Evolutionary conservation across 2,888 invertebrate species (phyloP).

Genomic region (Drepana falcataria): DNA sequence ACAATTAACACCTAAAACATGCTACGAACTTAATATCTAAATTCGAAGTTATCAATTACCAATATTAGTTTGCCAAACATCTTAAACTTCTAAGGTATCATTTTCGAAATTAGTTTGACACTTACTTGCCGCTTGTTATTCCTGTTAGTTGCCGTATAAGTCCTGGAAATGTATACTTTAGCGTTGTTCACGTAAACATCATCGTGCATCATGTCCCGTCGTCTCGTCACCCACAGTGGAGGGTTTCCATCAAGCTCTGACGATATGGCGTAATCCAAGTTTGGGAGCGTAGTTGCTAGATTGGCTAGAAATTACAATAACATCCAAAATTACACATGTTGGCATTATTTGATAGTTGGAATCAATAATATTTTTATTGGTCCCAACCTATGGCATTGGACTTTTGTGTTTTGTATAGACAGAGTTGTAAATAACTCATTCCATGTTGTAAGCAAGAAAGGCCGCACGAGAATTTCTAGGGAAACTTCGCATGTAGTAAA

Average conservation of each 20-base stretch:
- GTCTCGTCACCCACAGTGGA: constrained; percentile 89
- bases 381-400: too few species aligned
- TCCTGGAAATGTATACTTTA: constrained; percentile 83
- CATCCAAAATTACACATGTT: too few species aligned
- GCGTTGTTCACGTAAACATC: constrained; percentile 94
- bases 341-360: too few species aligned
- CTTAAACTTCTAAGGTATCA: not conserved
- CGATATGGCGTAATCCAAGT: constrained; percentile 83
- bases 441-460: too few species aligned
- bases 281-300: constrained; percentile 83
- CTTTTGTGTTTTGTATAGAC: too few species aligned
- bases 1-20: constrained; percentile 87
- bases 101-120: not conserved
- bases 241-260: constrained; percentile 92
- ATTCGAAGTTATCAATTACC: too few species aligned
- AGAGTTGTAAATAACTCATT: too few species aligned
- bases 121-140: constrained; percentile 64
- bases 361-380: too few species aligned
- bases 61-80: not conserved
- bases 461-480: not conserved
- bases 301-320: constrained; percentile 80
- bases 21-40: too few species aligned
- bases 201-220: constrained; percentile 79
- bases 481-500: not conserved
- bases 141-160: constrained; percentile 80